phyloP scores from a whole-genome alignment of 2,888 invertebrate genomes.

The Caenorhabditis drosophilae region DNA sequence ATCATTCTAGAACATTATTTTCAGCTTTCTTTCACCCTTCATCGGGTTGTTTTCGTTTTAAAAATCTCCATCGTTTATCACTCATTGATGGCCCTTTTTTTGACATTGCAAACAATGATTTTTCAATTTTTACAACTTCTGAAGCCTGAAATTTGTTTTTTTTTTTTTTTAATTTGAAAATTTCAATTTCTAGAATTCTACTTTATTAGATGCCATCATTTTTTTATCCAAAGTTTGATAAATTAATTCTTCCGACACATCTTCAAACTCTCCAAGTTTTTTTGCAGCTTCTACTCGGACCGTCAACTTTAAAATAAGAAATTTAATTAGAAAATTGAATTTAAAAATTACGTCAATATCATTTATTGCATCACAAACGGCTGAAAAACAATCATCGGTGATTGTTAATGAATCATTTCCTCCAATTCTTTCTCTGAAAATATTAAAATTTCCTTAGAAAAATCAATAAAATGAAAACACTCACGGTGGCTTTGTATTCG shows the following conservation, averaged over 20 bases:
- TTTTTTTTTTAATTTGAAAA: slow-evolving; percentile 3
- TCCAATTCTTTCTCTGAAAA: slow-evolving; percentile 1
- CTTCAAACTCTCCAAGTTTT: slow-evolving; percentile 79
- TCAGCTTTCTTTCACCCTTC: slow-evolving; percentile 1
- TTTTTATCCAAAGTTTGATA: slow-evolving; percentile 97
- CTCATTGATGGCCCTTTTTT: slow-evolving; percentile 5
- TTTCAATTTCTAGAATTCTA: too few species aligned
- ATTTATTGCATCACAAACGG: slow-evolving; percentile 89
- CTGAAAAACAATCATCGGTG: slow-evolving; percentile 89
- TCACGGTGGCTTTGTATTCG: slow-evolving; percentile 11
- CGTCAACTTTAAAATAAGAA: slow-evolving; percentile 72
- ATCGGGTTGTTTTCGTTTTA: slow-evolving; percentile 10
- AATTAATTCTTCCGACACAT: slow-evolving; percentile 86
- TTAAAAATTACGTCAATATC: slow-evolving; percentile 77
- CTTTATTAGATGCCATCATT: slow-evolving; percentile 91
- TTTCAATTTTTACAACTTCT: slow-evolving; percentile 28
- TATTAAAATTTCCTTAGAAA: background rate
- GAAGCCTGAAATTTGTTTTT: slow-evolving; percentile 1
- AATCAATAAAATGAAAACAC: slow-evolving; percentile 2
- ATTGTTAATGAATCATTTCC: background rate
- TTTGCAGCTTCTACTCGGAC: slow-evolving; percentile 67
- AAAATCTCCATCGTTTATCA: slow-evolving; percentile 23
- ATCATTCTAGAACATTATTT: background rate
- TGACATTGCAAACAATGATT: slow-evolving; percentile 25
- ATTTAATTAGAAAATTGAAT: slow-evolving; percentile 76